Conservation (phyloP, 2,113 vertebrate species). For the Daboia siamensis region DNA sequence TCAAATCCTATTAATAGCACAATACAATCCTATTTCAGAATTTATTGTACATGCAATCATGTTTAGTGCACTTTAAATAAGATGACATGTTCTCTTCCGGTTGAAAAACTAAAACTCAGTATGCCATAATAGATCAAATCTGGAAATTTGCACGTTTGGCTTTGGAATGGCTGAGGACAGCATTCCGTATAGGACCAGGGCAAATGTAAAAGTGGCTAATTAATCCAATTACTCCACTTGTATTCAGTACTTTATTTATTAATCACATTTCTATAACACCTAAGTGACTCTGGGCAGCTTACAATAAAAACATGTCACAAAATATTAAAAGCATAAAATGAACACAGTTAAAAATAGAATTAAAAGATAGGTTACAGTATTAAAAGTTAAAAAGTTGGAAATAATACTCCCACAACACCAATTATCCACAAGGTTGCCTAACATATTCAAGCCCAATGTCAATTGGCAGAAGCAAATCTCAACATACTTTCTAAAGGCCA, state of each 20-base stretch:
- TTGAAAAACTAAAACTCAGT: not conserved
- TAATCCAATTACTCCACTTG: not conserved
- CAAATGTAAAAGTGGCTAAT: not conserved
- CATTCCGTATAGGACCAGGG: not conserved
- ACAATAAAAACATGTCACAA: too few relatives aligned
- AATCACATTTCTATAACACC: too few relatives aligned
- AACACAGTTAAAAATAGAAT: too few relatives aligned
- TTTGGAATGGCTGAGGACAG: not conserved
- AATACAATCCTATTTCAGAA: not conserved
- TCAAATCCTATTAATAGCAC: not conserved
- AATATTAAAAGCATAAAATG: too few relatives aligned
- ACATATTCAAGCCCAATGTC: too few relatives aligned
- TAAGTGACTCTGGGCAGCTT: too few relatives aligned
- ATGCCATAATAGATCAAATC: not conserved
- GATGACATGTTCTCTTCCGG: not conserved
- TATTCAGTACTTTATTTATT: not conserved
- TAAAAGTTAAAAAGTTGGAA: too few relatives aligned
- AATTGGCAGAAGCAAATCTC: too few relatives aligned
- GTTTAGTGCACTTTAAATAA: not conserved
- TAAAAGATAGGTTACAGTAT: too few relatives aligned
- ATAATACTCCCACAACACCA: too few relatives aligned
- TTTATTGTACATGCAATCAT: not conserved
- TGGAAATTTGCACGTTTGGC: not conserved
- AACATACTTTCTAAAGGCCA: too few relatives aligned
- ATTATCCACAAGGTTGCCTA: too few relatives aligned